A percentile compares a stretch with the other conserved stretches of the same genome.
Conservation (phyloP, 2,113 vertebrate species). For the Nothoprocta perdicaria region DNA sequence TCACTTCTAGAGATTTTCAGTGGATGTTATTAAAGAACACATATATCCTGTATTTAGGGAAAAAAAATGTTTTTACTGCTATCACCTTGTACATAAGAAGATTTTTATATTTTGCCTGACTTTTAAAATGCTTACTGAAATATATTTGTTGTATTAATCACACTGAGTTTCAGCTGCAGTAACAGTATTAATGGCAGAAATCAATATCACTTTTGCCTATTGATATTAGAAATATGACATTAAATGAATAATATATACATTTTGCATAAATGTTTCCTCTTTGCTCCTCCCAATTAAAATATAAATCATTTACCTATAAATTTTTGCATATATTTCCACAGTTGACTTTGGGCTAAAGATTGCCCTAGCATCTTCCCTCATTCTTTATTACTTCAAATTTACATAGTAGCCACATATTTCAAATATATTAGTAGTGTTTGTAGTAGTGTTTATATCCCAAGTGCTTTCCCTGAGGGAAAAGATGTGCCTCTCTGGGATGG, state of each 20-base stretch:
- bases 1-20: not conserved
- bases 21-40: not conserved
- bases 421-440: constrained; percentile 26
- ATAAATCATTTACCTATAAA: not conserved
- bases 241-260: not conserved
- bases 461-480: not conserved
- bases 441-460: constrained; percentile 3
- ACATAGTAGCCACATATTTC: constrained; percentile 28
- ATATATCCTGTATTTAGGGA: not conserved
- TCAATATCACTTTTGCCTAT: not conserved
- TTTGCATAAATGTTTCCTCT: not conserved
- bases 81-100: not conserved
- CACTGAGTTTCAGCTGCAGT: not conserved
- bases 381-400: constrained; percentile 45
- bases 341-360: not conserved
- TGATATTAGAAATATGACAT: not conserved
- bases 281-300: not conserved
- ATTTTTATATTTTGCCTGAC: not conserved
- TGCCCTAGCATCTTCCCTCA: not conserved
- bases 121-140: not conserved
- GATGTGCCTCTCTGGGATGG: not conserved
- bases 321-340: not conserved
- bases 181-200: not conserved
- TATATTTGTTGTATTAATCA: not conserved
- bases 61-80: not conserved